A percentile compares a stretch with the other conserved stretches of the same genome.
phyloP scores from a whole-genome alignment of 2,888 invertebrate species.

The Lathronympha strigana region DNA sequence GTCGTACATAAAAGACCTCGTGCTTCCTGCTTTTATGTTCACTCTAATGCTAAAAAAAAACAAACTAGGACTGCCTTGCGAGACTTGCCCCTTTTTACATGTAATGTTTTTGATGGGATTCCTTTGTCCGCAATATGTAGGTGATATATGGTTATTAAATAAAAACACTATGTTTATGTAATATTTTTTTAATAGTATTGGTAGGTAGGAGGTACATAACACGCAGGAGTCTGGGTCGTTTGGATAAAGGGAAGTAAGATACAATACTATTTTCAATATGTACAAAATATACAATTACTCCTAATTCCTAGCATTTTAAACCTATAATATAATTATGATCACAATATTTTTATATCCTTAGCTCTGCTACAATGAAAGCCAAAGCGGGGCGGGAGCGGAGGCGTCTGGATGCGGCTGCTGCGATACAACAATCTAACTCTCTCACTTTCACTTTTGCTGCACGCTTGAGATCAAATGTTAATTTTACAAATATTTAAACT shows the following conservation, averaged over 20 bases:
- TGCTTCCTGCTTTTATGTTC: no score
- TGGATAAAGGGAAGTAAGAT: slow-evolving; percentile 83
- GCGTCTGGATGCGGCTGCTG: slow-evolving; percentile 65
- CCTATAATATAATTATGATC: slow-evolving; percentile 83
- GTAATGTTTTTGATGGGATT: no score
- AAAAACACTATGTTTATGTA: slow-evolving; percentile 70
- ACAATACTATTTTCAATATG: slow-evolving; percentile 85
- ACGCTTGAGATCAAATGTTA: slow-evolving; percentile 84
- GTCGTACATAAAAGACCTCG: no score
- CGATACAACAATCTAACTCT: slow-evolving; percentile 71
- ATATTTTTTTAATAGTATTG: slow-evolving; percentile 85
- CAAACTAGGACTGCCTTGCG: no score
- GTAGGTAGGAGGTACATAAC: slow-evolving; percentile 85
- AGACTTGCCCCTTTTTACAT: no score
- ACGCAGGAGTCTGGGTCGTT: slow-evolving; percentile 84
- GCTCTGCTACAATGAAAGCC: slow-evolving; percentile 67
- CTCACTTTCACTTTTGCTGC: slow-evolving; percentile 80
- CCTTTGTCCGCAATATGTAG: no score
- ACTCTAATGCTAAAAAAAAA: no score
- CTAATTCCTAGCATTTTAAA: slow-evolving; percentile 78
- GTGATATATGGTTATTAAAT: slow-evolving; percentile 22
- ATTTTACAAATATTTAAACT: slow-evolving; percentile 79
- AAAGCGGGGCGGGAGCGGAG: slow-evolving; percentile 56
- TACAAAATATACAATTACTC: slow-evolving; percentile 84
- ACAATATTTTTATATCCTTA: slow-evolving; percentile 83